phyloP scores from a whole-genome alignment of 2,888 invertebrate species.

The Microctonus hyperodae region DNA sequence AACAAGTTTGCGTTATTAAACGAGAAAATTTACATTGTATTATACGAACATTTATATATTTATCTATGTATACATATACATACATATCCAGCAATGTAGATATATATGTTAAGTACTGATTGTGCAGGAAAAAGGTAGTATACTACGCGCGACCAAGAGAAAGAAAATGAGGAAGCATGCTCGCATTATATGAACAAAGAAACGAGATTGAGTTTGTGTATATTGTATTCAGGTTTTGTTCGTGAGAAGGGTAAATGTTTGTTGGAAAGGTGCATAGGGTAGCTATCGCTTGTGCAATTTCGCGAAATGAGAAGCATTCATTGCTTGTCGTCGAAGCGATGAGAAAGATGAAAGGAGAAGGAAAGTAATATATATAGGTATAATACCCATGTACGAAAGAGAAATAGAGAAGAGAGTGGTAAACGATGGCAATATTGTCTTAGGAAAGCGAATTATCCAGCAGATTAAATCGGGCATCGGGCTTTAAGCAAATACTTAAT shows the following conservation, averaged over 20 bases:
- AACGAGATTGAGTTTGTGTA: constrained; percentile 10
- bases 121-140: not conserved
- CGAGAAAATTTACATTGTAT: too few species aligned
- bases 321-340: constrained; percentile 14
- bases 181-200: not conserved
- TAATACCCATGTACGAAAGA: not conserved
- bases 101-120: not conserved
- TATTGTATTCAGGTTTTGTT: constrained; percentile 13
- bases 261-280: constrained; percentile 8
- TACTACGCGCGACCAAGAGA: not conserved
- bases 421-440: constrained; percentile 18
- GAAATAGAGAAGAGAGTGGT: not conserved
- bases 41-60: too few species aligned
- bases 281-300: constrained; percentile 22
- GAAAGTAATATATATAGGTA: too few species aligned
- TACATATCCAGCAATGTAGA: too few species aligned
- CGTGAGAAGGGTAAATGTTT: constrained; percentile 24
- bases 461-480: constrained; percentile 49
- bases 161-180: not conserved
- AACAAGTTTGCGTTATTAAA: too few species aligned
- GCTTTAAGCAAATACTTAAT: constrained; percentile 53
- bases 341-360: not conserved
- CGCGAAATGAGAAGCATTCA: constrained; percentile 24
- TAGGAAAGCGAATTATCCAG: constrained; percentile 47
- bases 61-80: too few species aligned